These are phyloP conservation scores for Leptinotarsa lineolata DNA, from an alignment of 1,140 invertebrate species.

Conservation along the genomic window DNA sequence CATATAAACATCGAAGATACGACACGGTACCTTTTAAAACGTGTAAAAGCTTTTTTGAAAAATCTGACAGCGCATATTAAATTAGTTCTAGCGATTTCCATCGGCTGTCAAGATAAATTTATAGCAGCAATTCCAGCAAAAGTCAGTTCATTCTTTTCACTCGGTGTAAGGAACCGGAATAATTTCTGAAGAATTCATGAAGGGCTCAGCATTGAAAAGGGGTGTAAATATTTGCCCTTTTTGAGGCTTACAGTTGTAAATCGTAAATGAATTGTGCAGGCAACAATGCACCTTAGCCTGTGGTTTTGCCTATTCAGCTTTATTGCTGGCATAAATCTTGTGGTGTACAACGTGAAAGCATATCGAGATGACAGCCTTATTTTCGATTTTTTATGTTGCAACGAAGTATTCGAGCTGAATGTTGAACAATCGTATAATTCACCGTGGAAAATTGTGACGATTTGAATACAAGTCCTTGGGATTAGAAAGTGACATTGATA, in stretches of 20 bases:
- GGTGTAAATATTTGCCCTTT: slow-evolving; percentile 41
- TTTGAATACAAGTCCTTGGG: too few relatives aligned
- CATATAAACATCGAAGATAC: slow-evolving; percentile 9
- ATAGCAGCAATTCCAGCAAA: slow-evolving; percentile 30
- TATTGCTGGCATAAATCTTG: slow-evolving; percentile 36
- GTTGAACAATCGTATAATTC: neutral
- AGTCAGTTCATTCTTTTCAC: slow-evolving; percentile 14
- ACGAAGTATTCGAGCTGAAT: neutral
- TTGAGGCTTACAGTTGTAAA: slow-evolving; percentile 33
- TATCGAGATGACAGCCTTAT: slow-evolving; percentile 15
- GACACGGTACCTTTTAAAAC: slow-evolving; percentile 7
- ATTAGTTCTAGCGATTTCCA: slow-evolving; percentile 36
- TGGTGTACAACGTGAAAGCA: slow-evolving; percentile 12
- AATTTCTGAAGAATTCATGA: slow-evolving; percentile 34
- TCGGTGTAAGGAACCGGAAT: slow-evolving; percentile 15
- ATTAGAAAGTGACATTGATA: neutral
- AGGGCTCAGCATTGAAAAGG: slow-evolving; percentile 26
- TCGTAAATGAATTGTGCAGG: slow-evolving; percentile 34
- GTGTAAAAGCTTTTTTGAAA: slow-evolving; percentile 17
- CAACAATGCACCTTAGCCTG: slow-evolving; percentile 33
- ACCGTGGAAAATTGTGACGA: neutral
- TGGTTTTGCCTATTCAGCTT: slow-evolving; percentile 36
- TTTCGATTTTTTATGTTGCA: neutral
- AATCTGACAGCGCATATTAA: slow-evolving; percentile 30
- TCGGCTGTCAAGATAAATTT: slow-evolving; percentile 38